Base-by-base conservation (phyloP, 2,888 invertebrate genomes). In the Cephonodes hylas region DNA sequence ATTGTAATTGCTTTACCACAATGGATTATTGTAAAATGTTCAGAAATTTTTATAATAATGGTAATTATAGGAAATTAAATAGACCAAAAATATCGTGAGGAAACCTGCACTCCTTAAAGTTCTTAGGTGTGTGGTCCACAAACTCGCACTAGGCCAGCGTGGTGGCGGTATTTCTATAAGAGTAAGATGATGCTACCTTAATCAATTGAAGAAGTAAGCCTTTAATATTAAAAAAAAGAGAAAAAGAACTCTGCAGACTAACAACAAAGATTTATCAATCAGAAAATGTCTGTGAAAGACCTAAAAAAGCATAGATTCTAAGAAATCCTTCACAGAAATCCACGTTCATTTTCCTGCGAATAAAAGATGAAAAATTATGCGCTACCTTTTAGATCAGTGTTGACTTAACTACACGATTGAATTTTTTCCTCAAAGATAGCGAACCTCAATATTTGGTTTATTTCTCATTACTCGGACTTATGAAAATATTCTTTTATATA, bases 281-380 rank as follows among this genome's bases (percentile, higher is more conserved):
- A 3, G 4, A 38, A 25, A 13, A 6, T 7, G 15, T 15, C 4
- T 6, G 8, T 6, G 27, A 8, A 1, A 15, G 13, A 45, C n/a
- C 27, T 25, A 15, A 25, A n/a, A 48, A 7, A 27, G 15, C 15
- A 3, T 8, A 48, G 7, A 15, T 27, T 13, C n/a, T 46, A n/a
- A 46, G n/a, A 46, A 23, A 31, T 48, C 8, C 25, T 3, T 8
- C 5, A 8, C n/a, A 15, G n/a, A 18, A 53, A 31, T 31, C 18
- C 8, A 18, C 18, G 4, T 3, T 53, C 1, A 53, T 53, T 31
- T 31, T 31, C 18, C 1, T 27, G 4, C 8, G 7, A 15, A 25
- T 42, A 42, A 48, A 38, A 48, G 48, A 42, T 25, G 48, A 42
- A n/a, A 25, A 48, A 60, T 60, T 60, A 53, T 18, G 53, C 53